These are phyloP conservation scores for Gila robusta DNA, from an alignment of 2,797 vertebrate species.

Conservation along the genomic window DNA sequence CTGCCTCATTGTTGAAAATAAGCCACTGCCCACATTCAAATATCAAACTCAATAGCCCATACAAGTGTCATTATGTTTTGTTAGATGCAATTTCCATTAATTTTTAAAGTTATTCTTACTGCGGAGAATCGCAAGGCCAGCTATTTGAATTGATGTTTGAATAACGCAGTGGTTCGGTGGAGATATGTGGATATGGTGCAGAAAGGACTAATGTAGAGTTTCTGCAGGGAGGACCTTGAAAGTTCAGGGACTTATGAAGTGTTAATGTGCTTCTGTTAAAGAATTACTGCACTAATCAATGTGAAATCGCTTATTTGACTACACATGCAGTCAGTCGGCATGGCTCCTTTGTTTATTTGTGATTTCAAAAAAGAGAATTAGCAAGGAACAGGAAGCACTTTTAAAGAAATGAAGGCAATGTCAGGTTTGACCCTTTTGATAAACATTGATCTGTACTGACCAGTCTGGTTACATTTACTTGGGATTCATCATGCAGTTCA, in stretches of 20 bases:
- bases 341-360: slow-evolving; percentile 12
- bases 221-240: slow-evolving; percentile 68
- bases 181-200: slow-evolving; percentile 46
- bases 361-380: not conserved
- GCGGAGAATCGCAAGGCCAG: slow-evolving; percentile 63
- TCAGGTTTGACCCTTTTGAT: too few relatives aligned
- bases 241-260: slow-evolving; percentile 64
- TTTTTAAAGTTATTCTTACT: slow-evolving; percentile 57
- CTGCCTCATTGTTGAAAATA: slow-evolving; percentile 36
- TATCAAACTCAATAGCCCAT: slow-evolving; percentile 40
- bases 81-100: slow-evolving; percentile 59
- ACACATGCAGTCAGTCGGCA: too few relatives aligned
- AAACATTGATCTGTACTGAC: not conserved
- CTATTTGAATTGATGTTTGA: slow-evolving; percentile 63
- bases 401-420: not conserved
- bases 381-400: not conserved
- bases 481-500: not conserved
- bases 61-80: slow-evolving; percentile 56
- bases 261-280: slow-evolving; percentile 33
- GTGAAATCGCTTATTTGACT: not conserved
- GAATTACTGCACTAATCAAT: not conserved
- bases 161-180: slow-evolving; percentile 44
- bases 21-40: slow-evolving; percentile 43
- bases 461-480: not conserved
- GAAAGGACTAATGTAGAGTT: slow-evolving; percentile 58